A percentile compares a stretch with the other conserved stretches of the same genome.
Evolutionary conservation across 1,140 invertebrate genomes (phyloP).

Genomic region (Anagrus nilaparvatae): DNA sequence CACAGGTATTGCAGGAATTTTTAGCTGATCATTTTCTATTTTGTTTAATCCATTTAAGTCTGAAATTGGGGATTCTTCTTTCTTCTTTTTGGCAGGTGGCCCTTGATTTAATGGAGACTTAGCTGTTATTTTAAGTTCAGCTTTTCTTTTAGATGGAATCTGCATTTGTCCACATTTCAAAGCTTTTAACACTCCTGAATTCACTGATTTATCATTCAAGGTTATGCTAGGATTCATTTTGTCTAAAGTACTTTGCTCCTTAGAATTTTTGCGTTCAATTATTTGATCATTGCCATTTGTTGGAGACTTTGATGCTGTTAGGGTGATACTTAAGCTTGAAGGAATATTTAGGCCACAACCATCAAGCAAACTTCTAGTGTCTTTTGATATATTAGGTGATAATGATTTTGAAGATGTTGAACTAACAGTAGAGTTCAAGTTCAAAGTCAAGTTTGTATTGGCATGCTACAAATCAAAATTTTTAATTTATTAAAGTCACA

Average conservation of each 20-base stretch:
- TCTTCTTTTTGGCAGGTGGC: constrained; percentile 12
- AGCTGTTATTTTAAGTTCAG: not conserved
- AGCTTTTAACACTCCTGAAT: constrained; percentile 26
- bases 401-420: constrained; percentile 9
- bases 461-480: too few species aligned
- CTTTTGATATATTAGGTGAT: constrained; percentile 15
- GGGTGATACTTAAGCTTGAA: constrained; percentile 33
- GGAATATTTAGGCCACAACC: constrained; percentile 37
- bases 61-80: constrained; percentile 19
- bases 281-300: constrained; percentile 5
- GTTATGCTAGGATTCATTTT: constrained; percentile 31
- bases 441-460: not conserved
- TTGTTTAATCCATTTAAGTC: constrained; percentile 29
- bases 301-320: constrained; percentile 29
- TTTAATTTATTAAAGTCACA: too few species aligned
- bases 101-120: not conserved
- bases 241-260: constrained; percentile 18
- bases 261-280: constrained; percentile 11
- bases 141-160: constrained; percentile 15
- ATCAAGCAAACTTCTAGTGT: constrained; percentile 30
- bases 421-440: constrained; percentile 6
- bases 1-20: constrained; percentile 26
- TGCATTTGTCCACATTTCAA: constrained; percentile 25
- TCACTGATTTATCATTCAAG: constrained; percentile 27
- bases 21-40: constrained; percentile 23